Base-by-base conservation (phyloP, 2,888 invertebrate species). In the Caenorhabditis doughertyi region DNA sequence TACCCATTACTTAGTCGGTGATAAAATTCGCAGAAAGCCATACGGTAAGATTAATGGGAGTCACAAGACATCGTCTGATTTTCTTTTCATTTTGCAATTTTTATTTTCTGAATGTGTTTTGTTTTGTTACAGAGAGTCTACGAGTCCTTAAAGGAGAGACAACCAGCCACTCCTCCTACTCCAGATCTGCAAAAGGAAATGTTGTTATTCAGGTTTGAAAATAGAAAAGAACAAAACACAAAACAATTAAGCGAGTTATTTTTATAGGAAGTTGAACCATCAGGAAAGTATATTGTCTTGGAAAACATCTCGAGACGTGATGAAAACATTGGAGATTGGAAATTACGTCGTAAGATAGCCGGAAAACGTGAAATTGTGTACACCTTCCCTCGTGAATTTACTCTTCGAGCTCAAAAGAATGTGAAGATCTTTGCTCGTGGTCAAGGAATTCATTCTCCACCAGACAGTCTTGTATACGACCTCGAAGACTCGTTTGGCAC, bases 91-190 rank as follows among this genome's bases (percentile, higher is more conserved):
- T 11, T 49, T 47, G 49, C 56, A 47, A 32, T 13, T n/a, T n/a
- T n/a, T n/a, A n/a, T n/a, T n/a, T n/a, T 4, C n/a, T 16, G 44
- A 9, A 35, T 21, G 47, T 32, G 44, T 64, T 47, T 62, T 47
- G 44, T 47, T 64, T 64, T 44, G 18, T 16, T 76, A 32, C 77
- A 81, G 81, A 84, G 51, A 84, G 74, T 47, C 60, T 84, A 16
- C 76, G 90, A 35, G 87, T 91, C 13, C 84, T 90, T 62, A 90
- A 89, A 84, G 91, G 93, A 3, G 93, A 93, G 86, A 93, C 93
- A 74, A 92, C 93, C 18, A 93, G 93, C 80, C 93, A 93, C 85
- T 93, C 93, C 1, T 93, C 93, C 13, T 93, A 92, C 92, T 93
- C 93, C 87, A 89, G 93, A 79, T 92, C 92, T 23, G 93, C 93